Base-by-base conservation (phyloP, 2,888 invertebrate genomes). In the Rhingia campestris region DNA sequence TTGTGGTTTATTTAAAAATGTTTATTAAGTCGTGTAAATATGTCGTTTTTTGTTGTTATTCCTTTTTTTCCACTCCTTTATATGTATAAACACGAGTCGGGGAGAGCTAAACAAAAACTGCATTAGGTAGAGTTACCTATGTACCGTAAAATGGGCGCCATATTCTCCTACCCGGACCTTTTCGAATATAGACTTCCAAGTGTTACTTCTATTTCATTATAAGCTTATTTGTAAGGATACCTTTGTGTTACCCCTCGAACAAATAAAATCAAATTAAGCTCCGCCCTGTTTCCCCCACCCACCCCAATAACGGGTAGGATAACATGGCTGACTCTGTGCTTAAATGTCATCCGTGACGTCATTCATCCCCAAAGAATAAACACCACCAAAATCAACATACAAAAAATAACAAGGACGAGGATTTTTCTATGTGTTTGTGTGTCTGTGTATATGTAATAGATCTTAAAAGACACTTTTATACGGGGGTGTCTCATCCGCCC, bases 261-360 rank as follows among this genome's bases (percentile, higher is more conserved):
- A n/a, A 58, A 54, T 22, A 12, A 80, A 84, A 84, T 84, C 32
- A 22, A 84, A 84, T 84, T 84, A 80, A 75, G 80, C 84, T 75
- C 84, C 84, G 80, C 84, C 84, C 70, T 75, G 58, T 56, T 58
- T 10, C 33, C 9, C 43, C 37, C 12, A 14, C 39, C 41, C 9
- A 2, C 49, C 32, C 14, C 30, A 32, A 53, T 9, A 32, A 39
- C 12, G 32, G 76, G 54, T 70, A 66, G 54, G 41, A 49, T 39
- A 86, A 82, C 49, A 86, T 86, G 86, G 86, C 80, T 81, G 85
- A 70, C 77, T 2, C 22, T 61, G 22, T 67, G 39, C 67, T 67
- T 76, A 86, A 87, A 86, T 87, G 86, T 77, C 84, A 87, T 81
- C 86, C 53, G 58, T 88, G 88, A 88, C 88, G 88, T 88, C 88